These are phyloP conservation scores for Toxotes jaculatrix DNA, from an alignment of 2,113 vertebrate genomes.

Conservation along the genomic window DNA sequence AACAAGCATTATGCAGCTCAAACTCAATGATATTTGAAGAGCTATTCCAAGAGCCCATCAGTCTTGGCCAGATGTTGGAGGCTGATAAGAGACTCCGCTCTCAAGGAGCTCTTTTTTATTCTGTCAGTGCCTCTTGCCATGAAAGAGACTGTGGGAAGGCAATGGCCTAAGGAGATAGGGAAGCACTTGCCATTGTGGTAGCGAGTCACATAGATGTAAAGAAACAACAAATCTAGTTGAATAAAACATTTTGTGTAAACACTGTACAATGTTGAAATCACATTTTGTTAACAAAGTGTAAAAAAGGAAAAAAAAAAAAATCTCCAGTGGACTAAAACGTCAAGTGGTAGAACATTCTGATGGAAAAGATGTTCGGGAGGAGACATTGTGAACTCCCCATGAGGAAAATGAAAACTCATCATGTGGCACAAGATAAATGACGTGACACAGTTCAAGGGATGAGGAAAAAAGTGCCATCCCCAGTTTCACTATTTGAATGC, in stretches of 20 bases:
- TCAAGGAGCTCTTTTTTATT: constrained; percentile 77
- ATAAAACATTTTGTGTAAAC: constrained; percentile 58
- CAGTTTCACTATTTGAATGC: constrained; percentile 65
- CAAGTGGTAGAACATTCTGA: constrained; percentile 29
- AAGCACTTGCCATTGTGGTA: constrained; percentile 60
- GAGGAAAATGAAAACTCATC: constrained; percentile 56
- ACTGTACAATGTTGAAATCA: constrained; percentile 26
- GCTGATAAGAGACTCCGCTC: constrained; percentile 76
- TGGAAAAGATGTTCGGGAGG: constrained; percentile 27
- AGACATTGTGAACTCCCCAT: constrained; percentile 28
- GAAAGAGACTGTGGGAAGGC: constrained; percentile 66
- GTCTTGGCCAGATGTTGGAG: constrained; percentile 81
- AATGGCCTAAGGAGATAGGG: constrained; percentile 65
- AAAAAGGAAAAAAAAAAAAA: constrained; percentile 14
- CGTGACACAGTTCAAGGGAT: constrained; percentile 63
- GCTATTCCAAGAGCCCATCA: constrained; percentile 76
- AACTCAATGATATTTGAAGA: constrained; percentile 77
- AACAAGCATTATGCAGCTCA: constrained; percentile 75
- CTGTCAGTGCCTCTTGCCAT: constrained; percentile 69
- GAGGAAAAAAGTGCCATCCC: constrained; percentile 31
- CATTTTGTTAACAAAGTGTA: constrained; percentile 47
- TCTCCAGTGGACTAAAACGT: constrained; percentile 37
- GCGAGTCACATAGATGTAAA: constrained; percentile 54
- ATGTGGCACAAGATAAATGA: constrained; percentile 50
- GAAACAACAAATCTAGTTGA: constrained; percentile 57